These are phyloP conservation scores for Echiichthys vipera DNA, from an alignment of 2,797 vertebrate species.

Conservation along the genomic window DNA sequence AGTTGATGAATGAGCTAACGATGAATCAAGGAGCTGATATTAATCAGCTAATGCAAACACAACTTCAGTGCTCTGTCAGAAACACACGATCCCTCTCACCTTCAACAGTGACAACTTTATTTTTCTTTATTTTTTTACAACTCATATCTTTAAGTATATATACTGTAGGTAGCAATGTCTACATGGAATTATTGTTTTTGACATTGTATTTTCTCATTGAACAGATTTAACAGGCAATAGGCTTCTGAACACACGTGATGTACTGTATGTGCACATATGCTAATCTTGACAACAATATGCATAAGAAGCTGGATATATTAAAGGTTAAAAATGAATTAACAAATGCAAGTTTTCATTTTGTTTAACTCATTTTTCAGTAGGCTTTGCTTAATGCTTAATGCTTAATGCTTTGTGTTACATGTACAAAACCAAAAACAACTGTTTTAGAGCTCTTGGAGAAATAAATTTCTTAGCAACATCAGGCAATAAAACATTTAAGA, in stretches of 20 bases:
- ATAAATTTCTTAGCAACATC: slow-evolving; percentile 24
- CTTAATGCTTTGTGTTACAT: background rate
- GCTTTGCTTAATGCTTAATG: background rate
- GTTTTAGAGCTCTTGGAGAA: background rate
- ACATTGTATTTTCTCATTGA: background rate
- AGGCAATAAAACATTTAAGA: slow-evolving; percentile 39
- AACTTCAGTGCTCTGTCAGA: background rate
- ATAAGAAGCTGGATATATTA: background rate
- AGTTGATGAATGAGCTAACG: background rate
- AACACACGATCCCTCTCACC: background rate
- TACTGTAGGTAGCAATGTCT: background rate
- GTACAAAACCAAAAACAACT: slow-evolving; percentile 14
- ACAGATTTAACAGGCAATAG: background rate
- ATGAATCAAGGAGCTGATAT: slow-evolving; percentile 14
- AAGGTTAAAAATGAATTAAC: background rate
- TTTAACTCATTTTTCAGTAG: background rate
- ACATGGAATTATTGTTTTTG: background rate
- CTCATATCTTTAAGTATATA: background rate
- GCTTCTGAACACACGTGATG: background rate
- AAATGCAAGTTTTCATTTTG: background rate
- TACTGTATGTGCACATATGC: background rate
- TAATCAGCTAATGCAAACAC: slow-evolving; percentile 13
- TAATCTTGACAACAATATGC: background rate
- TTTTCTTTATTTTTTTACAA: no score
- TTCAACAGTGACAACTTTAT: background rate